These are phyloP conservation scores for Nerophis lumbriciformis DNA, from an alignment of 2,113 vertebrate genomes.

Conservation along the genomic window DNA sequence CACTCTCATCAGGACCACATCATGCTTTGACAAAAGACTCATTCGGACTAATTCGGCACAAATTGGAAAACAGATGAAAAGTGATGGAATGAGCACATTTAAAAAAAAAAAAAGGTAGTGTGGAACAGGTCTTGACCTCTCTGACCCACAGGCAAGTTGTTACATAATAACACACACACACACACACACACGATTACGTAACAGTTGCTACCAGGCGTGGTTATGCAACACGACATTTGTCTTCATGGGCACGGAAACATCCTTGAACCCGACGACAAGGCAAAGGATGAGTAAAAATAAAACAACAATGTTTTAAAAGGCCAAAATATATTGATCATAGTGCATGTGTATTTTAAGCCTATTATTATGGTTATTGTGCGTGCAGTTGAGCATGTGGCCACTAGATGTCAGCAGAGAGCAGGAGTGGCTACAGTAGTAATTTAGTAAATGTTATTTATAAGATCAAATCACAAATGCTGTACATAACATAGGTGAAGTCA, in stretches of 20 bases:
- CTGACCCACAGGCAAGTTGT: slow-evolving; percentile 7
- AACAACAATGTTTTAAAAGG: background rate
- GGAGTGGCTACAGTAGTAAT: background rate
- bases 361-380: background rate
- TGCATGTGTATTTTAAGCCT: background rate
- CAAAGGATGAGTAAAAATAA: background rate
- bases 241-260: background rate
- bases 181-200: slow-evolving; percentile 25
- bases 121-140: slow-evolving; percentile 2
- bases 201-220: slow-evolving; percentile 10
- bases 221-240: slow-evolving; percentile 31
- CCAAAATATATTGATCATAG: background rate
- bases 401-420: slow-evolving; percentile 41
- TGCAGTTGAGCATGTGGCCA: slow-evolving; percentile 20
- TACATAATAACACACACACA: slow-evolving; percentile 21
- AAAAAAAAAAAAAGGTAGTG: background rate
- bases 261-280: background rate
- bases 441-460: too few species aligned
- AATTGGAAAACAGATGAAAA: background rate
- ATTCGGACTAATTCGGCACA: too few species aligned
- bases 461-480: too few species aligned
- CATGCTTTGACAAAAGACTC: background rate
- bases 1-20: background rate
- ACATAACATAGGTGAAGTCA: too few species aligned
- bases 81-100: background rate